phyloP scores from a whole-genome alignment of 1,140 invertebrate genomes.

The Pogonomyrmex barbatus region DNA sequence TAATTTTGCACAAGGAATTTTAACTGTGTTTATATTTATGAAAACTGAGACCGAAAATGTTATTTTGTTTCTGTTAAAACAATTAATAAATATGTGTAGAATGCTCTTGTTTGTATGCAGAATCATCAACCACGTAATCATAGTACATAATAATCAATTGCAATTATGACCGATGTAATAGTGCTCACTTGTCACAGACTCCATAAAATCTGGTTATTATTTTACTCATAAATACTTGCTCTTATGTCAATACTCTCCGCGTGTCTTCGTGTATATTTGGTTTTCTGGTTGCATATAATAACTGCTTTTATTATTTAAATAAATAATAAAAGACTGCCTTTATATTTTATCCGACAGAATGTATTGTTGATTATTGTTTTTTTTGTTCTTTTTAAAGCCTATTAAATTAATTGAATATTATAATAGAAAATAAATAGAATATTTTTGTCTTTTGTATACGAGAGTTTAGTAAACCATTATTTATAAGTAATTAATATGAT shows the following conservation, averaged over 20 bases:
- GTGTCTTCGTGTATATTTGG: conserved; percentile 53
- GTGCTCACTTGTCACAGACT: conserved; percentile 78
- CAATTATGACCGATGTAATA: conserved; percentile 78
- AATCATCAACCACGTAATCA: conserved; percentile 70
- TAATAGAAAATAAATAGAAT: not conserved
- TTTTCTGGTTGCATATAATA: conserved; percentile 58
- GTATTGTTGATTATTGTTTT: not conserved
- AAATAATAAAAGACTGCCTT: too few relatives aligned
- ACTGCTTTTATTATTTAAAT: conserved; percentile 24
- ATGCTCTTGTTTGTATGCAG: conserved; percentile 1
- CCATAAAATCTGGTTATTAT: conserved; percentile 79
- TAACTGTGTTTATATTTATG: not conserved
- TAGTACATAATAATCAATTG: conserved; percentile 79
- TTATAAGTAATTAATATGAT: conserved; percentile 32
- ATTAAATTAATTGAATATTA: not conserved
- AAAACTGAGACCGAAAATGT: conserved; percentile 1
- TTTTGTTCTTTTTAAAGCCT: conserved; percentile 8
- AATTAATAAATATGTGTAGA: not conserved
- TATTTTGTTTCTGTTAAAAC: conserved; percentile 38
- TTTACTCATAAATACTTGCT: conserved; percentile 79
- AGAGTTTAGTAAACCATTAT: not conserved
- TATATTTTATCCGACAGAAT: not conserved
- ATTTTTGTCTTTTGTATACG: not conserved
- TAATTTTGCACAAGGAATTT: not conserved
- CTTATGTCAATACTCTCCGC: conserved; percentile 41